Base-by-base conservation (phyloP, 2,888 invertebrate genomes). In the Sturmia bella region DNA sequence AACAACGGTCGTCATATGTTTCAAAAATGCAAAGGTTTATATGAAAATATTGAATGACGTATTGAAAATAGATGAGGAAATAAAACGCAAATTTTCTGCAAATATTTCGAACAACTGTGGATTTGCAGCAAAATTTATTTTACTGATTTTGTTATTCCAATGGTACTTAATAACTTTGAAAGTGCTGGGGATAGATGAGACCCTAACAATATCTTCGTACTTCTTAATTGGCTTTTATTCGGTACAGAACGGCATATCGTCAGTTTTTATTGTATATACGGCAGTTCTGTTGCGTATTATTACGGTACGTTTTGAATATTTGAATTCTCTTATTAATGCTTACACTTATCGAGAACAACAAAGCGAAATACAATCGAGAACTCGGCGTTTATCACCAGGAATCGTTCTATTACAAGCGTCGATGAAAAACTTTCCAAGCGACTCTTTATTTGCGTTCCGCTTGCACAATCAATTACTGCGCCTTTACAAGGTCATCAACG, bases 381-480 rank as follows among this genome's bases (percentile, higher is more conserved):
- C 57, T 12, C 50, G 17, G 6, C 84, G 76, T 17, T 64, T 77
- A 41, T 12, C 39, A 7, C 17, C 27, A 4, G 68, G 7, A 2
- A 19, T 17, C 12, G 13, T 32, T 27, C 1, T 24, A 1, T n/a
- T 6, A n/a, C 32, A 48, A 13, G 43, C 57, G 11, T 69, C 69
- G 2, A 86, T 88, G 86, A 83, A 86, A 3, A 79, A 73, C 24
- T 90, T 90, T 83, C 87, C 88, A 2, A 87, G 89, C 41, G 87
- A 89, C 59, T 87, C 88, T 0, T 80, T 89, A 0, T 89, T 89
- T 73, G 86, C 86, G 2, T 90, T 89, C 84, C 89, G 88, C 13
- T 85, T 89, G 72, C 89, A 90, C 79, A 90, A 89, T 41, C 88
- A 87, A 39, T 69, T 90, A 64, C 69, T 89, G 75, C 86, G 87